A percentile compares a stretch with the other conserved stretches of the same genome.
Evolutionary conservation across 2,888 invertebrate genomes (phyloP).

Genomic region (Eupeodes luniger): DNA sequence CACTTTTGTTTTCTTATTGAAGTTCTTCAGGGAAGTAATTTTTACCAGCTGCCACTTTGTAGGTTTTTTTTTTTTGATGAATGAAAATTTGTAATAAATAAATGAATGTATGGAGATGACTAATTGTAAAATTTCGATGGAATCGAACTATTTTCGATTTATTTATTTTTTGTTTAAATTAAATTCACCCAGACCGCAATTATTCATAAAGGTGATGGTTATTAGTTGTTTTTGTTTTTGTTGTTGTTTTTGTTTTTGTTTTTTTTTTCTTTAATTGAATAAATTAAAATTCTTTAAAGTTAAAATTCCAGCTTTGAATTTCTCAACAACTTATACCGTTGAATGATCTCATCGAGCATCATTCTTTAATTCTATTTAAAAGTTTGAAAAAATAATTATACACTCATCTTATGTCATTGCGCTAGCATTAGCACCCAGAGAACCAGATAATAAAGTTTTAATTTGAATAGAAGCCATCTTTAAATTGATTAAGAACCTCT

Average conservation of each 20-base stretch:
- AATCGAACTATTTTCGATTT: neutral
- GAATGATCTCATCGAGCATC: constrained; percentile 17
- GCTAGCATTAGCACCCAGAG: constrained; percentile 12
- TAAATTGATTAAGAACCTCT: neutral
- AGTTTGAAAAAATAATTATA: neutral
- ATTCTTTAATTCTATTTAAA: neutral
- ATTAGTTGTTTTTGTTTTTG: neutral
- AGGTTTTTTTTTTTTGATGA: neutral
- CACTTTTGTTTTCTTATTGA: neutral
- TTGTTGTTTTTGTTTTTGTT: neutral
- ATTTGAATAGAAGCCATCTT: constrained; percentile 20
- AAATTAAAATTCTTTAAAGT: neutral
- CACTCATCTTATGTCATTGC: constrained; percentile 11
- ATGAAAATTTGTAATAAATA: constrained; percentile 2
- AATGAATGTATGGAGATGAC: neutral
- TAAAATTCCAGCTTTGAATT: neutral
- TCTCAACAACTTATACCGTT: constrained; percentile 4
- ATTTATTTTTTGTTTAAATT: neutral
- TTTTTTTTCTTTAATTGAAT: neutral
- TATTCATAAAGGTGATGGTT: constrained; percentile 9
- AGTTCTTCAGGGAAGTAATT: neutral
- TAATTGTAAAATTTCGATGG: neutral
- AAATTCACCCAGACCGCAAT: constrained; percentile 3
- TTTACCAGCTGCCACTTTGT: neutral
- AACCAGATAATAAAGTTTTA: constrained; percentile 7